Evolutionary conservation across 1,140 invertebrate genomes (phyloP), one percentile per base, ranked within the genome.

Genomic region (Drosophila neocordata): DNA sequence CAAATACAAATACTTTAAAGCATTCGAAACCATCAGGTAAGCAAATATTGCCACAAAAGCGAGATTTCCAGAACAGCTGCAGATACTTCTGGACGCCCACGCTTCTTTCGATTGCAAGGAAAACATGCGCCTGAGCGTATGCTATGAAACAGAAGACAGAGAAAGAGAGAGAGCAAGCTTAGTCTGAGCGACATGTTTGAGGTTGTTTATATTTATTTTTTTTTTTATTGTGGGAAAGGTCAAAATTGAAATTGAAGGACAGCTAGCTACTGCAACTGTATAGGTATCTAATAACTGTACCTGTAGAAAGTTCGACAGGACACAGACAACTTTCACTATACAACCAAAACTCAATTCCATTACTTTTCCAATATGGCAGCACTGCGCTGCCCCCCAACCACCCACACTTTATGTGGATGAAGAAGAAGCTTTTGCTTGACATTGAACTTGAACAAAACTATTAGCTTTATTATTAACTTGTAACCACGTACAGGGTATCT

Each of bases 71-170:
- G 79, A 83, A 76, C 75, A 83, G 79, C 79, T 83, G 79, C 79
- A 83, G 38, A 53, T 69, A 69, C 71, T 79, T 73, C 70, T 74
- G 66, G 59, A 77, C 77, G 59, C 77, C 77, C 77, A 77, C 77
- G 70, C 75, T 55, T 52, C 52, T 51, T 51, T 37, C 27, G 9
- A 31, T 41, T 37, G 13, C 31, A 52, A 12, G 22, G 3, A 52
- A 31, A 61, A 72, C 75, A 77, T 83, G 83, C 82, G 74, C 83
- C 78, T 82, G 68, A 85, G 82, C 82, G 88, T 85, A 85, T 85
- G 82, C 82, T 85, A 77, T 67, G 55, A 3, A 44, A 44, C 41
- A 44, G 6, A 18, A 41, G 13, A 31, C 4, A 31, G 27, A 31
- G 27, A 31, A 5, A 72, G 77, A 56, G 52, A 77, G 69, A 55